Percentiles rank a stretch among this genome's conserved stretches.
Conservation (phyloP, 2,888 invertebrate genomes). For the Thymelicus sylvestris region DNA sequence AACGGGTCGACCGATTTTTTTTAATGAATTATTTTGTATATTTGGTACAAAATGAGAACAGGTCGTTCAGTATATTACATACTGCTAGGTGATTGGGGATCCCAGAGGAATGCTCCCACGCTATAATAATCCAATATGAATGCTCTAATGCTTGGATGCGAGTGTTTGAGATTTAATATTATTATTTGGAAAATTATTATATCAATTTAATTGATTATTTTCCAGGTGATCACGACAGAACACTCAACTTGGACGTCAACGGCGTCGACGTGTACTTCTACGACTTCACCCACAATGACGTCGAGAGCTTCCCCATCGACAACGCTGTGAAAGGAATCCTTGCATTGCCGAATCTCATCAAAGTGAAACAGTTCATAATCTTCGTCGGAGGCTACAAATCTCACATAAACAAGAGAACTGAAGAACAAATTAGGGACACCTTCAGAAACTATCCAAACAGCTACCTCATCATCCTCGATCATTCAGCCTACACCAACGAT, state of each 20-base stretch:
- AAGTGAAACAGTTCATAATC: conserved; percentile 62
- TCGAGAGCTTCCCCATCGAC: conserved; percentile 56
- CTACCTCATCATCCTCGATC: conserved; percentile 75
- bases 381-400: conserved; percentile 75
- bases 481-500: conserved; percentile 72
- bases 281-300: conserved; percentile 59
- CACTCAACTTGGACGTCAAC: conserved; percentile 63
- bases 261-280: conserved; percentile 68
- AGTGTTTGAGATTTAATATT: too few relatives aligned
- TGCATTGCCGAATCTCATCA: conserved; percentile 55
- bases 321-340: conserved; percentile 67
- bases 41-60: too few relatives aligned
- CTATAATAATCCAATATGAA: too few relatives aligned
- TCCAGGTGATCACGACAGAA: conserved; percentile 65
- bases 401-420: conserved; percentile 67
- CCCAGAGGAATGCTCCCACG: too few relatives aligned
- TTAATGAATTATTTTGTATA: too few relatives aligned
- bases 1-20: too few relatives aligned
- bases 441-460: conserved; percentile 67
- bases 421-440: conserved; percentile 64
- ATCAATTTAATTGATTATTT: conserved; percentile 16
- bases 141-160: too few relatives aligned
- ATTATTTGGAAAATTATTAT: too few relatives aligned
- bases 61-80: too few relatives aligned
- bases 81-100: too few relatives aligned